Evolutionary conservation across 2,797 vertebrate species (phyloP), one percentile per base, ranked within the genome.

Genomic region (Mus minutoides): DNA sequence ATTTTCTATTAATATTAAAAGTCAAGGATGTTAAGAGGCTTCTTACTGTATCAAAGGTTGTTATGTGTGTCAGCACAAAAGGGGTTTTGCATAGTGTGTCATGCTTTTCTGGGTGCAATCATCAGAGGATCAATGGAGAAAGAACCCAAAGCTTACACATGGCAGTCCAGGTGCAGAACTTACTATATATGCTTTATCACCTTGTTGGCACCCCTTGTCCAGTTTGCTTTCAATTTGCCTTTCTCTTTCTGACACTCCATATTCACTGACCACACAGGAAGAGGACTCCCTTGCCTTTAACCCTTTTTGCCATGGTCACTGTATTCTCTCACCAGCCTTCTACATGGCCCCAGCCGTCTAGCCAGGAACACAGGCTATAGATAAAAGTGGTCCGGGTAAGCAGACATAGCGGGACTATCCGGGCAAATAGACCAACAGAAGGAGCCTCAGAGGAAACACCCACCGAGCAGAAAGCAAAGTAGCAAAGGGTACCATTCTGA

Each of bases 21-120:
- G 49, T 31, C 56, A n/a, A 83, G 49, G 10, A 43, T 82, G 76
- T 76, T 24, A 43, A 13, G 91, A 88, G 4, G 34, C 46, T 31
- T 90, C 64, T 93, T 19, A 54, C 93, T 88, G 49, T 16, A 86
- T 91, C 16, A 93, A 62, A 82, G 78, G 88, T 82, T 6, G 64
- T 56, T 49, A 64, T 40, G 26, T 76, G 60, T 11, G 17, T 75
- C n/a, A 58, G 49, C n/a, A 29, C 54, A 49, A 52, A 60, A 16
- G 49, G 89, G 26, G 14, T 22, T 19, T 75, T 8, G 1, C 52
- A 31, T 37, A 58, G 26, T 7, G 19, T 49, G 0, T 67, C 22
- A 16, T 40, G 8, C 37, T 22, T 54, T 37, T 62, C 0, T 67
- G 69, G 62, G 49, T 3, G 21, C 43, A 54, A 58, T 40, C 6